A percentile compares a stretch with the other conserved stretches of the same genome.
These are phyloP conservation scores for Chrysomela aeneicollis DNA, from an alignment of 2,888 invertebrate genomes.

Conservation along the genomic window DNA sequence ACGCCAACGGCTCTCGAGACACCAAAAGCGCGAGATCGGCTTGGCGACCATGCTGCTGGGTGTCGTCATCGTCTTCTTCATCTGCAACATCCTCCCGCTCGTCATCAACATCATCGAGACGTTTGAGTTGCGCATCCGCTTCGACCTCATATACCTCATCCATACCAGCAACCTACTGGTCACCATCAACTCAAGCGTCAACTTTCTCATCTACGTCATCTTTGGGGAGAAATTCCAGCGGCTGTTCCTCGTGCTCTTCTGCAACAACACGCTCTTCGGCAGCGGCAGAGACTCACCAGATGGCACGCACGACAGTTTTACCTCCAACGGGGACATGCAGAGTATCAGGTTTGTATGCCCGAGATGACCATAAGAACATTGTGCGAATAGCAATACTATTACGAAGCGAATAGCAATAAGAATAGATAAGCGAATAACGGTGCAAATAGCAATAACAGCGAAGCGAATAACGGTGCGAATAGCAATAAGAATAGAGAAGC, in stretches of 20 bases:
- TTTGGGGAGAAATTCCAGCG: conserved; percentile 97
- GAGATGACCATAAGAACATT: not conserved
- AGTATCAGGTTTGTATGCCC: conserved; percentile 65
- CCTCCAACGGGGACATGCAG: conserved; percentile 80
- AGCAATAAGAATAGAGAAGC: too few species aligned
- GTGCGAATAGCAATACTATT: not conserved
- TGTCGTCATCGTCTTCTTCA: conserved; percentile 92
- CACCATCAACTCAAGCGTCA: conserved; percentile 96
- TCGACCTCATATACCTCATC: conserved; percentile 70
- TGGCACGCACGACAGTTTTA: conserved; percentile 81
- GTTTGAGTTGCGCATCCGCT: conserved; percentile 66
- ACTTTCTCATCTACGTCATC: conserved; percentile 97
- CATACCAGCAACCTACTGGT: conserved; percentile 91
- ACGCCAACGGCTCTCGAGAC: conserved; percentile 86
- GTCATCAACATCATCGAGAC: conserved; percentile 88
- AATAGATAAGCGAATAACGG: too few species aligned
- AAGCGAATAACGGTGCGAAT: too few species aligned
- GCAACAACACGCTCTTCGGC: conserved; percentile 57
- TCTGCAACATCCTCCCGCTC: conserved; percentile 89
- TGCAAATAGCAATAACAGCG: too few species aligned
- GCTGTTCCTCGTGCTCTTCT: conserved; percentile 67
- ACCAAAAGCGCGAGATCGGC: conserved; percentile 91
- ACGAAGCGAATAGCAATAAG: not conserved
- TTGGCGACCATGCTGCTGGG: conserved; percentile 94
- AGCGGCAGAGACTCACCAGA: conserved; percentile 74